These are phyloP conservation scores for Hippoglossus hippoglossus DNA, from an alignment of 2,797 vertebrate species.

Conservation along the genomic window DNA sequence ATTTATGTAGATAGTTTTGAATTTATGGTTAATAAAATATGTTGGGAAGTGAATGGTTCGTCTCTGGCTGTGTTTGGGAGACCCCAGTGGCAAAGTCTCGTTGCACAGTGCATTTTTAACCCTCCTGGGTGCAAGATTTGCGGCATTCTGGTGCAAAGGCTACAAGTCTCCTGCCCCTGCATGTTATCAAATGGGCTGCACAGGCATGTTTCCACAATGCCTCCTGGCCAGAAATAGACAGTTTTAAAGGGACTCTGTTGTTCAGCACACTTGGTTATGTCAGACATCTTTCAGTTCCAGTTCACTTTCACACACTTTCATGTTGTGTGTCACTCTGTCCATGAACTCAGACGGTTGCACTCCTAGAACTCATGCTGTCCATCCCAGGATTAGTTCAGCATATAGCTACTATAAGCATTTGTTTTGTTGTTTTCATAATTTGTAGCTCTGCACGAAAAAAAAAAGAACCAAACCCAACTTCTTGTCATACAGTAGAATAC, in stretches of 20 bases:
- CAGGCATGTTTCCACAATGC: constrained; percentile 62
- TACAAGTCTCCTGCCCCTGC: constrained; percentile 39
- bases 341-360: not conserved
- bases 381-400: too few relatives aligned
- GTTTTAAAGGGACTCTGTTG: constrained; percentile 26
- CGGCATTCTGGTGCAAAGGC: constrained; percentile 33
- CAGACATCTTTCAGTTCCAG: not conserved
- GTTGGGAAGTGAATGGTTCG: too few relatives aligned
- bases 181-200: constrained; percentile 58
- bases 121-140: constrained; percentile 38
- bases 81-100: not conserved
- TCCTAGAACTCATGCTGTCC: not conserved
- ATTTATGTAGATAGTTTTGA: too few relatives aligned
- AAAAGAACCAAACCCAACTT: not conserved
- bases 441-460: not conserved
- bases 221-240: constrained; percentile 50
- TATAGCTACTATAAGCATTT: too few relatives aligned
- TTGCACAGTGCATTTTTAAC: not conserved
- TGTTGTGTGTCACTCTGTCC: not conserved
- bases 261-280: not conserved
- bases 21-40: too few relatives aligned
- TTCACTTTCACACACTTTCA: not conserved
- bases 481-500: not conserved
- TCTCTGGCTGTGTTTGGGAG: not conserved
- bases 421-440: not conserved